A percentile compares a stretch with the other conserved stretches of the same genome.
Evolutionary conservation across 2,797 vertebrate genomes (phyloP).

Genomic region (Acanthis flammea): DNA sequence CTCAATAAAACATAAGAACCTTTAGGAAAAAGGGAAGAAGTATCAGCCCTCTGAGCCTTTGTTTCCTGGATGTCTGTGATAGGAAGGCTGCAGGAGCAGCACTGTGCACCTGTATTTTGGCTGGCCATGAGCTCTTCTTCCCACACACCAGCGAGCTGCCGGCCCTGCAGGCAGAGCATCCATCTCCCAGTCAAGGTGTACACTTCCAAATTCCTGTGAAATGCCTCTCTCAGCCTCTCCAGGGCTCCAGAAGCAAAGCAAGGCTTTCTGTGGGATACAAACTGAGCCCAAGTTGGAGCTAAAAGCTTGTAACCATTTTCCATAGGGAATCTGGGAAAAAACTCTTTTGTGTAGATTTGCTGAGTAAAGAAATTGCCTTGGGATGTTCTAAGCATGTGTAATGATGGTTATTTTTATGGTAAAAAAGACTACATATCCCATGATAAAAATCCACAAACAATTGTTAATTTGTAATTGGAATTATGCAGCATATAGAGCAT

Average conservation of each 20-base stretch:
- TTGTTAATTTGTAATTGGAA: background rate
- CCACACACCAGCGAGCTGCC: background rate
- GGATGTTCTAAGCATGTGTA: background rate
- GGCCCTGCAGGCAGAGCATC: background rate
- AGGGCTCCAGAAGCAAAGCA: background rate
- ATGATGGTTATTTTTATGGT: background rate
- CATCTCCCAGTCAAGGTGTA: background rate
- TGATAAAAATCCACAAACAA: background rate
- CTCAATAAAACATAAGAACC: background rate
- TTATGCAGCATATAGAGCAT: background rate
- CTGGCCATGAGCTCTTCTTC: background rate
- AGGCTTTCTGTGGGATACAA: background rate
- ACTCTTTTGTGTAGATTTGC: background rate
- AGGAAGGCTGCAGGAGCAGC: background rate
- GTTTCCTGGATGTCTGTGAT: background rate
- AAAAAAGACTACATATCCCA: background rate
- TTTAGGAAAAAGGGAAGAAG: background rate
- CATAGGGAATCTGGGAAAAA: background rate
- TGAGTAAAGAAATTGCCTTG: background rate
- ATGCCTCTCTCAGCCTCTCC: background rate
- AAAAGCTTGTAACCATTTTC: background rate
- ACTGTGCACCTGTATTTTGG: slow-evolving; percentile 46
- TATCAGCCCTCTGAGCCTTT: background rate
- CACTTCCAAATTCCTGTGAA: background rate
- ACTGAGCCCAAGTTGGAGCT: background rate